These are phyloP conservation scores for Huso huso DNA, from an alignment of 2,797 vertebrate genomes.

Conservation along the genomic window DNA sequence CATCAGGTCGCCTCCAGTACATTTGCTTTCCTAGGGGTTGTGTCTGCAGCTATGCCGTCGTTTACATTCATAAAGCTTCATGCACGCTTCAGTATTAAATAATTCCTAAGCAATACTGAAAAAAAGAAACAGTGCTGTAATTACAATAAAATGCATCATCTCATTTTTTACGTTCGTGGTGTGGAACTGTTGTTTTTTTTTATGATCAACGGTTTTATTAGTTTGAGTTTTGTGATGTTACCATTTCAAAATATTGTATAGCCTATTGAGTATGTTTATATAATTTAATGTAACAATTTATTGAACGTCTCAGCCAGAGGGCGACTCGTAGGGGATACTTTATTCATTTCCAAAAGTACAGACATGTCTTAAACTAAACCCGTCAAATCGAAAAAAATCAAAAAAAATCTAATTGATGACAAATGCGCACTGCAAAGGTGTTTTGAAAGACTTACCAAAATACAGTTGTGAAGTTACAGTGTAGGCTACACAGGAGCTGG, in stretches of 20 bases:
- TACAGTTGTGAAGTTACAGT: no score
- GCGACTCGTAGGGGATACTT: no score
- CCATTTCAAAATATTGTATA: background rate
- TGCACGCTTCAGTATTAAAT: constrained; percentile 50
- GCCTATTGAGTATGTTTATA: background rate
- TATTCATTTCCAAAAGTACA: no score
- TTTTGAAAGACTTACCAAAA: no score
- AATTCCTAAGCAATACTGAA: constrained; percentile 53
- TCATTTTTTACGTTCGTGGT: background rate
- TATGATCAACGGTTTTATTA: no score
- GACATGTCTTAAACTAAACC: no score
- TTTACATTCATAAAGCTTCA: constrained; percentile 41
- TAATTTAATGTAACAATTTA: background rate
- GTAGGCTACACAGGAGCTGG: no score
- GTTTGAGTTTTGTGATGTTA: no score
- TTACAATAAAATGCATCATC: constrained; percentile 35
- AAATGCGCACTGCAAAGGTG: no score
- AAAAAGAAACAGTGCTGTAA: constrained; percentile 24
- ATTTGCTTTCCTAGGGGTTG: constrained; percentile 31
- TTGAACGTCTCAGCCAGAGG: background rate
- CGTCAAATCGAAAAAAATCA: no score
- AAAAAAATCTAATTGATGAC: no score
- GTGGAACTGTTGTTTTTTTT: no score
- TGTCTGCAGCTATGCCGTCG: constrained; percentile 22
- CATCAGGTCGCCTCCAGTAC: background rate